These are phyloP conservation scores for Dromococcyx pavoninus DNA, from an alignment of 2,797 vertebrate species.

Conservation along the genomic window DNA sequence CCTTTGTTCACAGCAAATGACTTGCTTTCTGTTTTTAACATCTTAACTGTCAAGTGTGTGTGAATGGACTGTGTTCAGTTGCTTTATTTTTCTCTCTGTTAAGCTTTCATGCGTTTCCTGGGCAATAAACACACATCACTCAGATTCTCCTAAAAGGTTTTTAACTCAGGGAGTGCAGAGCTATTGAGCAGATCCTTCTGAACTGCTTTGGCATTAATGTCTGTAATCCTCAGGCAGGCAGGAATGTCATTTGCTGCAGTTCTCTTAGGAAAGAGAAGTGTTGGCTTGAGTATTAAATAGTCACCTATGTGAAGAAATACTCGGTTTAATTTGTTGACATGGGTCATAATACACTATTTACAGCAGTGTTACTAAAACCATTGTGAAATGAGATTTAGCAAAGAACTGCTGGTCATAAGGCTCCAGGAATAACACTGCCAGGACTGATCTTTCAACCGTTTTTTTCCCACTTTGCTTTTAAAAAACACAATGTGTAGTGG, in stretches of 20 bases:
- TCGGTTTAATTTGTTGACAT: not conserved
- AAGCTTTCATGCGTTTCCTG: not conserved
- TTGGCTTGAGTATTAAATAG: not conserved
- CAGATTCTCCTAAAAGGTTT: not conserved
- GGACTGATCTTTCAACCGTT: not conserved
- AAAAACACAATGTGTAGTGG: not conserved
- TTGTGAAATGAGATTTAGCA: not conserved
- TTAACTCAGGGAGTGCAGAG: not conserved
- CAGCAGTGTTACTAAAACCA: not conserved
- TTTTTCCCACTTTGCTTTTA: not conserved
- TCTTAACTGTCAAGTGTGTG: not conserved
- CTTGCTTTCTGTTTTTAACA: not conserved
- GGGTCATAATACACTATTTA: not conserved
- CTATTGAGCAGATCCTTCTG: not conserved
- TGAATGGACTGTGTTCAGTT: not conserved
- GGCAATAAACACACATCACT: not conserved
- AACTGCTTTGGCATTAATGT: not conserved
- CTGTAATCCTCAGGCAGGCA: not conserved
- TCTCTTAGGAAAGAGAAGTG: not conserved
- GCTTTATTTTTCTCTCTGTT: not conserved
- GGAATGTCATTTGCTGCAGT: not conserved
- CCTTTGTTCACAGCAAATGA: not conserved
- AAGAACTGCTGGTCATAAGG: not conserved
- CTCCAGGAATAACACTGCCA: not conserved
- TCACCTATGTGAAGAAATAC: not conserved